Evolutionary conservation across 2,888 invertebrate genomes (phyloP).

Genomic region (Melieria picta): DNA sequence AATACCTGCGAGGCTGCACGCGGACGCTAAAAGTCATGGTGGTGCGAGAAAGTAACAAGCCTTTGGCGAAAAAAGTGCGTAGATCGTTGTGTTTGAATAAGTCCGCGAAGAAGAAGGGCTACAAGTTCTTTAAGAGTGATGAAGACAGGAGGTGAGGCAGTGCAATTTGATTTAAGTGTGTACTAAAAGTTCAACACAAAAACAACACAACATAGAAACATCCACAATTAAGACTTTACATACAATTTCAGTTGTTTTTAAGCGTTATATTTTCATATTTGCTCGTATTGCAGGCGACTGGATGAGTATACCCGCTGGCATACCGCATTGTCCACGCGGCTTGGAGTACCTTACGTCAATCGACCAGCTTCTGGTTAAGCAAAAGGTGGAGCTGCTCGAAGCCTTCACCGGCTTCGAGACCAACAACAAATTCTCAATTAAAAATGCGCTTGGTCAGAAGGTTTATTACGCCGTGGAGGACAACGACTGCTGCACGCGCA

Average conservation of each 20-base stretch:
- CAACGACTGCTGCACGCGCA: conserved; percentile 84
- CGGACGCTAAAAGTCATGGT: conserved; percentile 44
- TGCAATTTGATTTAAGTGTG: not conserved
- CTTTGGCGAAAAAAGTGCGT: conserved; percentile 55
- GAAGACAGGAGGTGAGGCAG: conserved; percentile 54
- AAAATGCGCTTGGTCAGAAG: conserved; percentile 82
- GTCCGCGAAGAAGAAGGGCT: conserved; percentile 55
- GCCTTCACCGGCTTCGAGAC: conserved; percentile 86
- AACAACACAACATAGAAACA: not conserved
- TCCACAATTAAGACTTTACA: not conserved
- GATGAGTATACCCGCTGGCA: conserved; percentile 82
- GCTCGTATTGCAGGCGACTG: conserved; percentile 74
- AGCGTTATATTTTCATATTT: not conserved
- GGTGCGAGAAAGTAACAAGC: conserved; percentile 52
- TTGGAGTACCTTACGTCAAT: conserved; percentile 91
- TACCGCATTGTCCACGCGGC: conserved; percentile 82
- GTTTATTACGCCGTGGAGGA: conserved; percentile 85
- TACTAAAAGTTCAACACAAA: not conserved
- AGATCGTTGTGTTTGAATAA: conserved; percentile 57
- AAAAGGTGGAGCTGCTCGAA: conserved; percentile 80
- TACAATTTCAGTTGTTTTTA: not conserved
- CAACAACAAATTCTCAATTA: conserved; percentile 87
- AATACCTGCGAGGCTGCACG: conserved; percentile 46
- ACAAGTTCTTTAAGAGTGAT: conserved; percentile 53
- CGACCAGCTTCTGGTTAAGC: conserved; percentile 84